phyloP scores from a whole-genome alignment of 2,113 vertebrate genomes.

The Eulemur rufifrons region DNA sequence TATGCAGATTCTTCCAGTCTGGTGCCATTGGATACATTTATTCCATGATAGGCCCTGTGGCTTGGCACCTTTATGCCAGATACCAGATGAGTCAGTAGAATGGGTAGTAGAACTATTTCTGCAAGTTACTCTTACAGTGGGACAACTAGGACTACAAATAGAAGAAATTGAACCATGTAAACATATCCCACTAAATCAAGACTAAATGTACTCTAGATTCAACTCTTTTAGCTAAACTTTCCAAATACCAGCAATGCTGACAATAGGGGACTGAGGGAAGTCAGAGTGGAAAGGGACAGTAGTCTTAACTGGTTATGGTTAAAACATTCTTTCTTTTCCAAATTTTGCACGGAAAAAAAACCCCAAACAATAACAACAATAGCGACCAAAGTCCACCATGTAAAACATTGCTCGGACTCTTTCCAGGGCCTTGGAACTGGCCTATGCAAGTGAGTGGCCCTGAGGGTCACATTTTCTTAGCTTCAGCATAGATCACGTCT shows the following conservation, averaged over 20 bases:
- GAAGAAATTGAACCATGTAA: not conserved
- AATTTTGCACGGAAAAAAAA: not conserved
- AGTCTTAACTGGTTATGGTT: not conserved
- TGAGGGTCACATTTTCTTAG: not conserved
- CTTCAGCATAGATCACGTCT: not conserved
- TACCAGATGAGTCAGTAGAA: not conserved
- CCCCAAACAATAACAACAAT: not conserved
- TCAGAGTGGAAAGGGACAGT: not conserved
- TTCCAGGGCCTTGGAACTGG: not conserved
- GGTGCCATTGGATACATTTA: not conserved
- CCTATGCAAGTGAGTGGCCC: not conserved
- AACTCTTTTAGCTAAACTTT: not conserved
- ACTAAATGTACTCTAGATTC: not conserved
- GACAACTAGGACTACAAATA: not conserved
- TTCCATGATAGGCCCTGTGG: not conserved
- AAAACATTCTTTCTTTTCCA: slow-evolving; percentile 5
- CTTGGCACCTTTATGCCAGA: not conserved
- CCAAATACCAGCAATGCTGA: not conserved
- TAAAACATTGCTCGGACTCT: not conserved
- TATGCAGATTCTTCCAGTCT: not conserved
- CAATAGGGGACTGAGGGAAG: not conserved
- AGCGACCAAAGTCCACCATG: not conserved
- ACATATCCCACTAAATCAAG: not conserved
- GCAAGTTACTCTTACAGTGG: not conserved
- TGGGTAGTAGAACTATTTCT: not conserved